Percentiles rank a stretch among this genome's conserved stretches.
phyloP scores from a whole-genome alignment of 2,888 invertebrate genomes.

The Caenorhabditis japonica region DNA sequence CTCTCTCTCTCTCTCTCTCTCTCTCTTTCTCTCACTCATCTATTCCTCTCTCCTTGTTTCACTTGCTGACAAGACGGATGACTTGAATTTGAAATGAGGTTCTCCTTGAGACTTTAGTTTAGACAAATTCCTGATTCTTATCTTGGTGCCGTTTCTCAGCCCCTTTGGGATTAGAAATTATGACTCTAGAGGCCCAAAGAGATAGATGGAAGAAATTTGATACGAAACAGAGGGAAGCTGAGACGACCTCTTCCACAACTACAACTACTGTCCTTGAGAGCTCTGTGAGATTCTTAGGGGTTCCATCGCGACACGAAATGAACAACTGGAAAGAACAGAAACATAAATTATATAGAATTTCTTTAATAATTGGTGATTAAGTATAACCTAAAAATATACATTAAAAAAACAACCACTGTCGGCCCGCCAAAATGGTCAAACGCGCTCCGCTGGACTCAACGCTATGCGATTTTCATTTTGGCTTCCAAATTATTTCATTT shows the following conservation, averaged over 20 bases:
- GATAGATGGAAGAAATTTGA: constrained; percentile 42
- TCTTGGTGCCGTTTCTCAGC: constrained; percentile 1
- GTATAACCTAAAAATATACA: no score
- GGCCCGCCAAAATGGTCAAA: no score
- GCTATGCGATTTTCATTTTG: no score
- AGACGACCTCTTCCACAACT: no score
- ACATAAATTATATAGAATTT: no score
- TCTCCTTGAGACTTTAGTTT: not conserved
- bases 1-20: constrained; percentile 1
- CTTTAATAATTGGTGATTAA: no score
- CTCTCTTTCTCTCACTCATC: not conserved
- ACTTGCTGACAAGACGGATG: constrained; percentile 19
- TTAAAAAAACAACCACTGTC: no score
- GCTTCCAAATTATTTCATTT: no score
- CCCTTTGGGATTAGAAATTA: constrained; percentile 38
- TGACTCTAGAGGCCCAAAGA: constrained; percentile 8
- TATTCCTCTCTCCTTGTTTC: not conserved
- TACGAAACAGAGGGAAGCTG: constrained; percentile 10
- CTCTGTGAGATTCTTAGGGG: not conserved
- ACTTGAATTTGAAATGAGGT: constrained; percentile 36
- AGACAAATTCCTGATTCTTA: constrained; percentile 20
- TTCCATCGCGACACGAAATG: not conserved
- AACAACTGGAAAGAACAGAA: no score
- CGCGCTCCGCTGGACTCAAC: no score
- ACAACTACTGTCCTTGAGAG: no score